Conservation (phyloP, 2,797 vertebrate genomes). For the Hydrolagus colliei region DNA sequence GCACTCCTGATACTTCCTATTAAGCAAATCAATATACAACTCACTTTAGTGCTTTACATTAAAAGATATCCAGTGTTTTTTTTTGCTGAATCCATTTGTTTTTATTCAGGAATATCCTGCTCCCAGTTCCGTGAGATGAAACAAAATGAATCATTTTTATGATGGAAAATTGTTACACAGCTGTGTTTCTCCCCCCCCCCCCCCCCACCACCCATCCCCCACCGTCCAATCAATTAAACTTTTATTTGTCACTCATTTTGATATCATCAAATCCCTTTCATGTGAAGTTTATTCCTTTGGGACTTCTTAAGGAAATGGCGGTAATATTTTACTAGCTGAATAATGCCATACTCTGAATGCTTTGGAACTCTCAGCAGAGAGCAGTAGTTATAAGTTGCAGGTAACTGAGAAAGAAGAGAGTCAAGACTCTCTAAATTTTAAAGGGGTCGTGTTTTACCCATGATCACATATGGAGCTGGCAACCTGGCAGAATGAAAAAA, state of each 20-base stretch:
- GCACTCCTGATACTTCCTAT: background rate
- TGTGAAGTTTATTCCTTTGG: background rate
- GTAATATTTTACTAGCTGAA: background rate
- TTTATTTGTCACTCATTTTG: constrained; percentile 19
- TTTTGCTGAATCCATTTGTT: background rate
- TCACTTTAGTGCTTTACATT: background rate
- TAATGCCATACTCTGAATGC: background rate
- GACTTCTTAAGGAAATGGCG: constrained; percentile 8
- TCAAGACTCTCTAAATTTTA: background rate
- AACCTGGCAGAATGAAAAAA: background rate
- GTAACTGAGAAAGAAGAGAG: background rate
- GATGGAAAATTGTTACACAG: background rate
- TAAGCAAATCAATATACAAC: background rate
- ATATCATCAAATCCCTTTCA: background rate
- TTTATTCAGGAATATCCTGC: background rate
- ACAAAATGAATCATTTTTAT: background rate
- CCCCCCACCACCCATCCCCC: no score
- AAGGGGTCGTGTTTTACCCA: no score
- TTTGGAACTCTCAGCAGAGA: background rate
- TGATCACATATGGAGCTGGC: background rate
- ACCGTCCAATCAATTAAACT: background rate
- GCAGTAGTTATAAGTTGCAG: background rate
- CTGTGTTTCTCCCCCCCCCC: background rate
- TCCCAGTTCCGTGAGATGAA: background rate
- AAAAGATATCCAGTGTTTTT: background rate